Evolutionary conservation across 2,888 invertebrate species (phyloP).

Genomic region (Drosophila atripex): DNA sequence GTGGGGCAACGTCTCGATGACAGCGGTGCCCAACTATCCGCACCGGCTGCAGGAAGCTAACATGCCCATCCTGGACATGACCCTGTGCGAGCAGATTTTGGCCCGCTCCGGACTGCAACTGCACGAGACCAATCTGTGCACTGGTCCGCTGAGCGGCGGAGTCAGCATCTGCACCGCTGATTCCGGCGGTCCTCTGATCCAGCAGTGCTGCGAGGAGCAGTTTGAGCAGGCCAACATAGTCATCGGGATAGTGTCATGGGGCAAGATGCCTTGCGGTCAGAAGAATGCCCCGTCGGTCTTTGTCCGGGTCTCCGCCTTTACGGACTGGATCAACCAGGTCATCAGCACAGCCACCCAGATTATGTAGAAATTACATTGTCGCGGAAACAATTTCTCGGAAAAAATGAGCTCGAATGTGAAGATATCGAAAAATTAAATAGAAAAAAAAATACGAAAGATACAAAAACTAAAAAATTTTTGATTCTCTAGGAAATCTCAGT

Average conservation of each 20-base stretch:
- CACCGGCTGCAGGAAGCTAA: constrained; percentile 78
- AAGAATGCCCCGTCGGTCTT: constrained; percentile 84
- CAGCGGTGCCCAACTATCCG: constrained; percentile 79
- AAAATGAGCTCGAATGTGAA: constrained; percentile 61
- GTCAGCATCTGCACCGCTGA: constrained; percentile 82
- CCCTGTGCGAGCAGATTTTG: constrained; percentile 78
- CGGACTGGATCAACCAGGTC: constrained; percentile 82
- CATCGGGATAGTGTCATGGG: constrained; percentile 85
- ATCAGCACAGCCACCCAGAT: constrained; percentile 70
- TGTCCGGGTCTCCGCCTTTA: constrained; percentile 84
- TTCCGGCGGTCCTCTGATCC: constrained; percentile 82
- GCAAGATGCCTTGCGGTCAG: constrained; percentile 84
- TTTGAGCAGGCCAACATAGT: constrained; percentile 67
- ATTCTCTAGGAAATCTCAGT: constrained; percentile 63
- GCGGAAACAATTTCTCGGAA: constrained; percentile 7
- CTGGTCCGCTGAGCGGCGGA: constrained; percentile 82
- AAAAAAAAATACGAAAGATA: constrained; percentile 40
- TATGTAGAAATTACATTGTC: constrained; percentile 46
- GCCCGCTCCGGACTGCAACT: constrained; percentile 74
- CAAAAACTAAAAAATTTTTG: constrained; percentile 34
- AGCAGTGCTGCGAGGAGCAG: constrained; percentile 70
- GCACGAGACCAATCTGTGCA: constrained; percentile 83
- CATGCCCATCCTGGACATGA: constrained; percentile 80
- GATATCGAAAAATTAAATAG: constrained; percentile 36
- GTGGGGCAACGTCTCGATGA: constrained; percentile 83